Percentiles rank a stretch among this genome's conserved stretches.
These are phyloP conservation scores for Bufotes viridis DNA, from an alignment of 2,797 vertebrate species.

Conservation along the genomic window DNA sequence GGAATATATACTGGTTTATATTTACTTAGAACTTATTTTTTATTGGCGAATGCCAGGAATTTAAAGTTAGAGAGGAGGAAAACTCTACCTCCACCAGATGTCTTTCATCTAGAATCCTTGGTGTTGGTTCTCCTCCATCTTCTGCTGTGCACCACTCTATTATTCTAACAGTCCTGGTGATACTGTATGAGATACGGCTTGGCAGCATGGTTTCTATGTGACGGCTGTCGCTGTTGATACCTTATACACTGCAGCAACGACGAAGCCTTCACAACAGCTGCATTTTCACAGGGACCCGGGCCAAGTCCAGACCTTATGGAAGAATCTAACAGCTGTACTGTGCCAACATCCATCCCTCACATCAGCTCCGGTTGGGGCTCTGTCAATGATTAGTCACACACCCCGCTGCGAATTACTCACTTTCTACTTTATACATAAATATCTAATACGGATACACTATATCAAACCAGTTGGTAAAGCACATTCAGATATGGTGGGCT, in stretches of 20 bases:
- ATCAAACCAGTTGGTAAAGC: background rate
- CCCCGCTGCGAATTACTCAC: background rate
- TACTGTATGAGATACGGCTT: background rate
- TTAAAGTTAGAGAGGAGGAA: background rate
- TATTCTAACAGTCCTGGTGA: background rate
- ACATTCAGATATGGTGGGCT: background rate
- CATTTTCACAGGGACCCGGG: conserved; percentile 3
- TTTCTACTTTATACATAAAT: background rate
- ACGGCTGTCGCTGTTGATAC: background rate
- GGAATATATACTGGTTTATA: too few relatives aligned
- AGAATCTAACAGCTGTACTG: conserved; percentile 16
- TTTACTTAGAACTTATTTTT: too few relatives aligned
- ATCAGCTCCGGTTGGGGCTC: background rate
- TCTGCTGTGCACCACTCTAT: background rate
- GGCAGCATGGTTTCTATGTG: background rate
- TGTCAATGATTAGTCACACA: conserved; percentile 9
- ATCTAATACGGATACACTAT: background rate
- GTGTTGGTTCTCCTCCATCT: background rate
- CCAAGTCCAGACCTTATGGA: background rate
- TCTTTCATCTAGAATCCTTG: background rate
- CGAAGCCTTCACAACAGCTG: conserved; percentile 9
- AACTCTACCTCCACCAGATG: background rate
- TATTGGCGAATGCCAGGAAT: too few relatives aligned
- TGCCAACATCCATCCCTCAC: conserved; percentile 1
- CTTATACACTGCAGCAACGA: background rate